phyloP scores from a whole-genome alignment of 2,113 vertebrate genomes.

The Actenoides lindsayi region DNA sequence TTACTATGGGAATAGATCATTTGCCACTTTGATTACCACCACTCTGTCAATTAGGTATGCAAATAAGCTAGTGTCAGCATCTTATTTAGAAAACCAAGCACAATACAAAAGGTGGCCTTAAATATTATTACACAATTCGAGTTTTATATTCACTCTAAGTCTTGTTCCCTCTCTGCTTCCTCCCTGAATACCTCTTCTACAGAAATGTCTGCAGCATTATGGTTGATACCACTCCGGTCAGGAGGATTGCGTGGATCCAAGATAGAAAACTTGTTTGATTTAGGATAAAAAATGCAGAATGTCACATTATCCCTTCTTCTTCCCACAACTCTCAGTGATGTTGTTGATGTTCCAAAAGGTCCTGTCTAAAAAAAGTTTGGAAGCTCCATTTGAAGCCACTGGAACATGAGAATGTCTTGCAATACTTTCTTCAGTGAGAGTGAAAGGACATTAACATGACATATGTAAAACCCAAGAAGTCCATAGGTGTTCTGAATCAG shows the following conservation, averaged over 20 bases:
- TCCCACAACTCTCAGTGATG: neutral
- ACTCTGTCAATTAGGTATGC: neutral
- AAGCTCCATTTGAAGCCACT: neutral
- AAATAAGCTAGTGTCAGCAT: neutral
- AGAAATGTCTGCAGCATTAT: neutral
- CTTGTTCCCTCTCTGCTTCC: neutral
- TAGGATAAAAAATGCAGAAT: neutral
- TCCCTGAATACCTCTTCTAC: neutral
- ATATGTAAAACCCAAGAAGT: neutral
- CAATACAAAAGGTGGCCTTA: neutral
- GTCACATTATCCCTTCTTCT: neutral
- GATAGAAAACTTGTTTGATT: neutral
- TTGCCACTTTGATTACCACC: neutral
- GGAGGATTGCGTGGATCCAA: neutral
- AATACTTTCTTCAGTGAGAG: neutral
- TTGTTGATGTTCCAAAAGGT: neutral
- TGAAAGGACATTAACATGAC: neutral
- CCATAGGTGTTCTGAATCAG: neutral
- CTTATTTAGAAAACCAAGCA: neutral
- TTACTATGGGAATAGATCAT: neutral
- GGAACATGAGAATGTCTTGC: neutral
- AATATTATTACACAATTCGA: neutral
- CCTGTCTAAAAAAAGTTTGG: neutral
- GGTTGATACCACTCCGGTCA: neutral
- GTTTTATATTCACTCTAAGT: neutral